These are phyloP conservation scores for Chaetura pelagica DNA, from an alignment of 2,113 vertebrate species.

Conservation along the genomic window DNA sequence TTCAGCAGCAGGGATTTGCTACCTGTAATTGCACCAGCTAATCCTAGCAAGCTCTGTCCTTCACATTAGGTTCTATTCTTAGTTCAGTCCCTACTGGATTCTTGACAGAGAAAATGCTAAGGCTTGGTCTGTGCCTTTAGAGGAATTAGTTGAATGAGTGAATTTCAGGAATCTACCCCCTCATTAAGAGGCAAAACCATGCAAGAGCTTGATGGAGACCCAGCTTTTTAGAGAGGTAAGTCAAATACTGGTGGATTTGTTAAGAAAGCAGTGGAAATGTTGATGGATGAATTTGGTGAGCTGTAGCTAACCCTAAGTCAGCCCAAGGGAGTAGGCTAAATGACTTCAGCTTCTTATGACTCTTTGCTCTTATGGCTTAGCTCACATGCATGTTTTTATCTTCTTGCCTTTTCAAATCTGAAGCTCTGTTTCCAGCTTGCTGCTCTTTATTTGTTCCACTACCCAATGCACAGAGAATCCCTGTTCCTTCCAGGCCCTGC, in stretches of 20 bases:
- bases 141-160: neutral
- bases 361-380: neutral
- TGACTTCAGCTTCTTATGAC: neutral
- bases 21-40: slow-evolving; percentile 27
- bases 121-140: neutral
- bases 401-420: neutral
- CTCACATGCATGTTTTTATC: neutral
- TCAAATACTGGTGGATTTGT: neutral
- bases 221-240: neutral
- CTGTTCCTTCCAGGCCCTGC: neutral
- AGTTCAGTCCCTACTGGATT: neutral
- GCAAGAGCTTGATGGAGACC: neutral
- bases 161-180: neutral
- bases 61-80: neutral
- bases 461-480: neutral
- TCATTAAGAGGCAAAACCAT: neutral
- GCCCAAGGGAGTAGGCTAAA: neutral
- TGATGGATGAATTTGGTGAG: neutral
- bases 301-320: neutral
- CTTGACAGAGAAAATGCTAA: neutral
- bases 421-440: neutral
- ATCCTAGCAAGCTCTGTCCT: slow-evolving; percentile 1
- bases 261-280: neutral
- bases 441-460: neutral
- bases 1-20: neutral